Conservation (phyloP, 2,888 invertebrate genomes). For the Augiades crinisus region DNA sequence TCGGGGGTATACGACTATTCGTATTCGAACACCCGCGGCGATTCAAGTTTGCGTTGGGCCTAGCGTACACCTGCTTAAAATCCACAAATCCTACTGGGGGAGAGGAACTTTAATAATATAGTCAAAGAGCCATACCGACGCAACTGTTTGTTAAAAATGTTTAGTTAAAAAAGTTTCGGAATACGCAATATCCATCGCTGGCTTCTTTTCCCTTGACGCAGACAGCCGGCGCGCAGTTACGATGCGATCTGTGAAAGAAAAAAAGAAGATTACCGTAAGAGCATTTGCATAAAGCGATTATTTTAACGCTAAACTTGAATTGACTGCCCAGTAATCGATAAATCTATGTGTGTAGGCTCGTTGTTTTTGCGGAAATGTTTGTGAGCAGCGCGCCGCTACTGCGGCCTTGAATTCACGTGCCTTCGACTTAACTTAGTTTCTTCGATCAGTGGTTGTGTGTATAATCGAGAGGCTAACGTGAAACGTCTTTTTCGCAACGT, state of each 20-base stretch:
- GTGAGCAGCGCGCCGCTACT: not conserved
- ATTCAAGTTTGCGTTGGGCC: slow-evolving; percentile 54
- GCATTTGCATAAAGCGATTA: slow-evolving; percentile 25
- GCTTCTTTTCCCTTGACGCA: slow-evolving; percentile 16
- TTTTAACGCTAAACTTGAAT: slow-evolving; percentile 13
- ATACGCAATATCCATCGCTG: slow-evolving; percentile 37
- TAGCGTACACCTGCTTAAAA: slow-evolving; percentile 48
- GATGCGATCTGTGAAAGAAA: slow-evolving; percentile 32
- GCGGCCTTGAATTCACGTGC: slow-evolving; percentile 18
- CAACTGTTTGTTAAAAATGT: slow-evolving; percentile 36
- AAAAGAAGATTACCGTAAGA: slow-evolving; percentile 22
- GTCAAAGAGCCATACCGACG: slow-evolving; percentile 31
- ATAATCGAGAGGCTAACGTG: too few relatives aligned
- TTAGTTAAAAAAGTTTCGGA: slow-evolving; percentile 31
- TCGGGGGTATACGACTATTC: slow-evolving; percentile 39
- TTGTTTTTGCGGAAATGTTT: slow-evolving; percentile 12
- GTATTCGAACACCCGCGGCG: slow-evolving; percentile 41
- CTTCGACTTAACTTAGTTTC: too few relatives aligned
- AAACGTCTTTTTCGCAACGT: too few relatives aligned
- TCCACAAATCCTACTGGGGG: slow-evolving; percentile 6
- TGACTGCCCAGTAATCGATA: slow-evolving; percentile 22
- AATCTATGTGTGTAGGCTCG: slow-evolving; percentile 13
- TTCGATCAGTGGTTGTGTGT: too few relatives aligned
- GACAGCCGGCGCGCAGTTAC: slow-evolving; percentile 2
- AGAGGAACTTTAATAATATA: not conserved